Conservation (phyloP, 2,113 vertebrate genomes). For the Triplophysa dalaica region DNA sequence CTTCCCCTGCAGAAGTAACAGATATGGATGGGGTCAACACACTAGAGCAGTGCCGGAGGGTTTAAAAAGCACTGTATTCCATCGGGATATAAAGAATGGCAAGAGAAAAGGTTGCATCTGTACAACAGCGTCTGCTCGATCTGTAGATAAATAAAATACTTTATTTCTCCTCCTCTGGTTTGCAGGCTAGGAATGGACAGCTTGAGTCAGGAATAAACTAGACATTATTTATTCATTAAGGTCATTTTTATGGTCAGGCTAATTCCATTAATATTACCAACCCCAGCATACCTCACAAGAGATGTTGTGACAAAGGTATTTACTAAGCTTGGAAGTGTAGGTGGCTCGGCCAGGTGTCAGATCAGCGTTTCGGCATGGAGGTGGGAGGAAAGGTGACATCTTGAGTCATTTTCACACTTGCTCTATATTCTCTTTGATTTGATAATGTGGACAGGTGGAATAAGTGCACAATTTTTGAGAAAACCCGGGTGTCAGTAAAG, state of each 20-base stretch:
- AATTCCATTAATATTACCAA: background rate
- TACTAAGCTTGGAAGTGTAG: conserved; percentile 13
- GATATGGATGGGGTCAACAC: conserved; percentile 56
- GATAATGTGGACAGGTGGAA: background rate
- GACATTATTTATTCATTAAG: background rate
- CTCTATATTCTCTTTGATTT: background rate
- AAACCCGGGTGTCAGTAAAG: conserved; percentile 1
- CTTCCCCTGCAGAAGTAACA: conserved; percentile 38
- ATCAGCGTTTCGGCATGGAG: background rate
- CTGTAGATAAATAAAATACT: conserved; percentile 26
- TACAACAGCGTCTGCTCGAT: conserved; percentile 44
- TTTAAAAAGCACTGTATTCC: conserved; percentile 55
- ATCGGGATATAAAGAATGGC: conserved; percentile 14
- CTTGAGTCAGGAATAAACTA: background rate
- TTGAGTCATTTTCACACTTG: conserved; percentile 21
- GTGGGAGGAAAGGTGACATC: conserved; percentile 18
- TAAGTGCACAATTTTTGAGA: background rate
- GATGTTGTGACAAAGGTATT: background rate
- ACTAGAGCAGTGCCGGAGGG: conserved; percentile 56
- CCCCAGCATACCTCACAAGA: background rate
- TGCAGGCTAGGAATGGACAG: background rate
- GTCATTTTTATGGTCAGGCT: background rate
- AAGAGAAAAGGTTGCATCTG: conserved; percentile 37
- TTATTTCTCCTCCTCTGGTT: background rate
- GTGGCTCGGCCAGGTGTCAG: background rate